Evolutionary conservation across 2,888 invertebrate genomes (phyloP).

Genomic region (Piscicola geometra): DNA sequence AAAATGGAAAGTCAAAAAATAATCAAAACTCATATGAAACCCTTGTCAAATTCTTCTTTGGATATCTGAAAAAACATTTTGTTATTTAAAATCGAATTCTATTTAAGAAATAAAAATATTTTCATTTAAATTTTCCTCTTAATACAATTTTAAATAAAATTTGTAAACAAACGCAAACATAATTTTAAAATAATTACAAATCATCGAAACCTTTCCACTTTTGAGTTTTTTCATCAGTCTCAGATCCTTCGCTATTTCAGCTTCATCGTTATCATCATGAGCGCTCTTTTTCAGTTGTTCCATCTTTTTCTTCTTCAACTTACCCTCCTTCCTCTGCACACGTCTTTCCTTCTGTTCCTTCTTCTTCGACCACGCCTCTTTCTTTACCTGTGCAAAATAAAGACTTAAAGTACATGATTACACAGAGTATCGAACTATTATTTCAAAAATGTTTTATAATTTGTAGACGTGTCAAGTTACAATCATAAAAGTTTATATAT

Average conservation of each 20-base stretch:
- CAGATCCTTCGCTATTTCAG: slow-evolving; percentile 63
- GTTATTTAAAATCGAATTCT: too few relatives aligned
- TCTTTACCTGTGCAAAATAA: not conserved
- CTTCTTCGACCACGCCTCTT: slow-evolving; percentile 61
- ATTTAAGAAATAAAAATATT: too few relatives aligned
- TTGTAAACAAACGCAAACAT: not conserved
- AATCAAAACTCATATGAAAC: not conserved
- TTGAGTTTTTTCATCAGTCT: slow-evolving; percentile 79
- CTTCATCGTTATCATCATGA: slow-evolving; percentile 47
- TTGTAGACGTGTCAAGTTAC: too few relatives aligned
- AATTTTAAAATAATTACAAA: not conserved
- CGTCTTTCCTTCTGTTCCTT: slow-evolving; percentile 68
- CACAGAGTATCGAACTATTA: too few relatives aligned
- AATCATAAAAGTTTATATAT: too few relatives aligned
- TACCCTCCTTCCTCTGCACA: slow-evolving; percentile 59
- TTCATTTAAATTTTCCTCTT: not conserved
- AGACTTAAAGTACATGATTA: not conserved
- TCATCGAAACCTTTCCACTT: slow-evolving; percentile 65
- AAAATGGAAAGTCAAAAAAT: too few relatives aligned
- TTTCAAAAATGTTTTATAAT: too few relatives aligned
- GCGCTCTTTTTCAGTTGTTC: slow-evolving; percentile 45
- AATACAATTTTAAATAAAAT: not conserved
- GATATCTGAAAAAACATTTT: slow-evolving; percentile 36
- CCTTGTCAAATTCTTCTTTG: slow-evolving; percentile 36
- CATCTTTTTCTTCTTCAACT: slow-evolving; percentile 46